Base-by-base conservation (phyloP, 1,140 invertebrate species). In the Bombus confusus region DNA sequence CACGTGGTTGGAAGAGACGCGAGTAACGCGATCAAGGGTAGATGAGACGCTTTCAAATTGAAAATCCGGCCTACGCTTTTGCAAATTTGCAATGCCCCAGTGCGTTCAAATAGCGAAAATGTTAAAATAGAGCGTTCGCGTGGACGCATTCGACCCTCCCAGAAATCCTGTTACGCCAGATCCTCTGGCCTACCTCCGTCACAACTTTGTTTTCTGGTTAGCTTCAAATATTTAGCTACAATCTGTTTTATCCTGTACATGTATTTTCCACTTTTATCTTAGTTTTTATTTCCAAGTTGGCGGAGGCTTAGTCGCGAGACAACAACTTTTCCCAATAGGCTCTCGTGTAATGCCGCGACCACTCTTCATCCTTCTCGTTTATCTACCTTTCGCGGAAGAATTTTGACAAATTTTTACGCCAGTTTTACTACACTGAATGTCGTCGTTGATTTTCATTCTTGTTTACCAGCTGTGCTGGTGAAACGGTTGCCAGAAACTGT, bases 51-150 rank as follows among this genome's bases (percentile, higher is more conserved):
- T 75, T 62, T 52, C 43, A 34, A 68, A 57, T 22, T 68, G 64
- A 73, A 77, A 77, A 37, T 86, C 66, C 57, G 4, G 12, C 31
- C 18, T 47, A 82, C 84, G 82, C 77, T 87, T 89, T 86, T 47
- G 37, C 72, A 76, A 89, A 52, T 22, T 52, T 86, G 80, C 79
- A 47, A 78, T 34, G 43, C 15, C 8, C 18, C 43, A 18, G 8
- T 28, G 59, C 59, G 62, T 66, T 52, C 18, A 52, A 22, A 52
- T 52, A 47, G 15, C 18, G 0, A 47, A 47, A 47, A 47, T 47
- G 47, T 47, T 18, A 18, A 47, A 77, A 83, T 25, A 62, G 41
- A 76, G 34, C 22, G 81, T 66, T 57, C 62, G 81, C 37, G 31
- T 76, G 28, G 41, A 82, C 41, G 39, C 71, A 31, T 28, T 39